A percentile compares a stretch with the other conserved stretches of the same genome.
Conservation (phyloP, 1,140 invertebrate genomes). For the Procambarus clarkii region DNA sequence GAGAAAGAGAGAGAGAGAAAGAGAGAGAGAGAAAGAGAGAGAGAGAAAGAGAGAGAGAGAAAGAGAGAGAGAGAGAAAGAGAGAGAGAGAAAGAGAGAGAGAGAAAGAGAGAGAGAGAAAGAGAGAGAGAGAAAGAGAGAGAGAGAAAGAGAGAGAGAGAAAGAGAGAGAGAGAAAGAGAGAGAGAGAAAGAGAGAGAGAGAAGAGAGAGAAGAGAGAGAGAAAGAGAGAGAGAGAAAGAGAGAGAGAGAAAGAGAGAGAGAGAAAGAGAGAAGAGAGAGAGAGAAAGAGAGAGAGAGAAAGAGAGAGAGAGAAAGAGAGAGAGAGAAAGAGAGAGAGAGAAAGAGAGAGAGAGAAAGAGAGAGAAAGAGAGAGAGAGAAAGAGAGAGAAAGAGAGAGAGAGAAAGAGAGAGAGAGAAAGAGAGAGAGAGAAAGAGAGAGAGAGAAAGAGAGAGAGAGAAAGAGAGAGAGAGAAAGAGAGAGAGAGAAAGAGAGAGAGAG, state of each 20-base stretch:
- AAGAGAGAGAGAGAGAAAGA: slow-evolving; percentile 24
- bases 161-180: slow-evolving; percentile 23
- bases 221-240: slow-evolving; percentile 24
- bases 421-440: slow-evolving; percentile 28
- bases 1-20: slow-evolving; percentile 22
- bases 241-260: slow-evolving; percentile 38
- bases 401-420: slow-evolving; percentile 24
- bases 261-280: slow-evolving; percentile 34
- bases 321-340: slow-evolving; percentile 34
- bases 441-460: slow-evolving; percentile 34
- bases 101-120: slow-evolving; percentile 33
- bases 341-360: slow-evolving; percentile 35
- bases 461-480: slow-evolving; percentile 26
- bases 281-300: slow-evolving; percentile 24
- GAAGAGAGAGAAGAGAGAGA: too few relatives aligned
- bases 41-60: slow-evolving; percentile 34
- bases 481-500: neutral
- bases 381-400: slow-evolving; percentile 35
- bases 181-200: slow-evolving; percentile 34
- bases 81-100: slow-evolving; percentile 28
- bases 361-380: slow-evolving; percentile 35
- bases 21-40: slow-evolving; percentile 28
- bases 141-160: slow-evolving; percentile 29
- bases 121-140: slow-evolving; percentile 27
- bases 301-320: slow-evolving; percentile 28